Evolutionary conservation across 2,797 vertebrate species (phyloP), one percentile per base, ranked within the genome.

Genomic region (Acanthornis magna): DNA sequence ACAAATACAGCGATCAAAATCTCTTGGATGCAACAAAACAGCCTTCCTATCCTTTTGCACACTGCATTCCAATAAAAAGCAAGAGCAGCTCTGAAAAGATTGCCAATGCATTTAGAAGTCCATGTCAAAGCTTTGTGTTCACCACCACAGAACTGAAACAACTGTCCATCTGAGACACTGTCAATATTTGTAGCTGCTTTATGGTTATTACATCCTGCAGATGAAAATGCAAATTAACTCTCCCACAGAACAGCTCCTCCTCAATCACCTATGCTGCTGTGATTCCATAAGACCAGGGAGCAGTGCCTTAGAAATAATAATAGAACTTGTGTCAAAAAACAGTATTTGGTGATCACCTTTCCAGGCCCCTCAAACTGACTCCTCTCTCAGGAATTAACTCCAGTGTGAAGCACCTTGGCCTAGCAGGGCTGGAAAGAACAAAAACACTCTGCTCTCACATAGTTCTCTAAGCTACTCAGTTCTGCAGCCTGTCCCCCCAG

Each of bases 401-500:
- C 40, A 42, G 34, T 2, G 43, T 36, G 71, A 76, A 91, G 54
- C 36, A 61, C 21, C 77, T 58, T 38, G 43, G 66, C 75, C 61
- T 61, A 58, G 45, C n/a, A 57, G 4, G 27, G 38, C 3, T 51
- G n/a, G 34, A 38, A 73, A 71, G 34, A 61, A 71, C 42, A 61
- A 47, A 70, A 82, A 23, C 0, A 2, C 57, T 58, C 51, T 15
- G 6, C 77, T 66, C 45, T 18, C 65, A 32, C 0, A 0, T n/a
- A 58, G 32, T 85, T 77, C 72, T 57, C 60, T 14, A 18, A 57
- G 45, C n/a, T 51, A 40, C 63, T 63, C 77, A 42, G 36, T 12
- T 18, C 53, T 34, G 30, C 5, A 0, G 6, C 36, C 51, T 54
- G 27, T 12, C 6, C 13, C 15, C 14, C 10, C 30, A 40, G 10